A percentile compares a stretch with the other conserved stretches of the same genome.
Conservation (phyloP, 2,888 invertebrate species). For the Drosophila antonietae region DNA sequence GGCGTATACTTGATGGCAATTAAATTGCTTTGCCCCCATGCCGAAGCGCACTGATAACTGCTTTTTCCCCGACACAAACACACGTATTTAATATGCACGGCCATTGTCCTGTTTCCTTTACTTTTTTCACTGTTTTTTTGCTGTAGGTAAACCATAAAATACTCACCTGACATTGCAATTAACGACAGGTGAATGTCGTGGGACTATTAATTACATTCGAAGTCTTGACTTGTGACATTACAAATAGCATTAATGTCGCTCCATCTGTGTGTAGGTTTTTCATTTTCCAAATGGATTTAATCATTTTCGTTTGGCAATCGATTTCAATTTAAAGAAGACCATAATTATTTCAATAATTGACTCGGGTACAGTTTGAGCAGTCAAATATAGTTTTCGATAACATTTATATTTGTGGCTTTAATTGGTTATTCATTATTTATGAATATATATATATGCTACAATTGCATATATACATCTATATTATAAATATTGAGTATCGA, state of each 20-base stretch:
- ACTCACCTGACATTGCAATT: constrained; percentile 41
- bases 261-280: background rate
- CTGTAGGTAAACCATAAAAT: background rate
- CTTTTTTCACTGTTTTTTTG: background rate
- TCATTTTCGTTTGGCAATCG: background rate
- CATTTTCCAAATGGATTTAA: constrained; percentile 20
- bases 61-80: background rate
- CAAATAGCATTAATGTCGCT: constrained; percentile 11
- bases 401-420: background rate
- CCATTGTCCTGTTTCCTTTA: background rate
- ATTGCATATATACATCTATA: background rate
- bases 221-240: constrained; percentile 16
- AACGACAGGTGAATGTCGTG: constrained; percentile 32
- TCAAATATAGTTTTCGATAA: background rate
- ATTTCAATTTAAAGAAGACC: background rate
- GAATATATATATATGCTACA: background rate
- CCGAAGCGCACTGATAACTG: constrained; percentile 2
- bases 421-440: background rate
- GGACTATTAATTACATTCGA: constrained; percentile 50
- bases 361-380: background rate
- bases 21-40: constrained; percentile 31
- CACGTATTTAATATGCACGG: constrained; percentile 7
- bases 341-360: background rate
- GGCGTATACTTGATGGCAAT: constrained; percentile 57
- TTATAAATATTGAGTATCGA: background rate